Base-by-base conservation (phyloP, 2,888 invertebrate genomes). In the Morinoia aosen region DNA sequence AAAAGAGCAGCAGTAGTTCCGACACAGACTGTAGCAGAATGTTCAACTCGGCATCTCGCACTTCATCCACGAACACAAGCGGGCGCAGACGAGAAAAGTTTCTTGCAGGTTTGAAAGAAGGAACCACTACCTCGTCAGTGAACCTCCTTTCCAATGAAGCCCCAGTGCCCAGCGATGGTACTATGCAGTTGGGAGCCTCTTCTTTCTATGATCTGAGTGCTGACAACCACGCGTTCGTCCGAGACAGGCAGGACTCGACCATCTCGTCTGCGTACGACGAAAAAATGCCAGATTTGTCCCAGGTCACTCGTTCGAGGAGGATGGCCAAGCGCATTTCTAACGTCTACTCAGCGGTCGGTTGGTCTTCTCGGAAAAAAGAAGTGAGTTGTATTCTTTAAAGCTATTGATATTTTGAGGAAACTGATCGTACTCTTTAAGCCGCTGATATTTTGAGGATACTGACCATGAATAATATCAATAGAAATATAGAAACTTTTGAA, bases 11-110 rank as follows among this genome's bases (percentile, higher is more conserved):
- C 90, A 90, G 90, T 19, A 90, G 90, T 33, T 90, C 90, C 90
- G 90, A 90, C 16, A 48, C 39, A 11, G 90, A 90, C 40, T 39
- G 39, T 39, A 90, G 40, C 40, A 39, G 16, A 90, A 90, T 16
- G 16, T 40, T 90, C 16, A 48, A 19, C 90, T 40, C 90, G 33
- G 8, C 48, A 14, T 90, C 90, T 39, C 39, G 90, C 19, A 40
- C 90, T 39, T 90, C 90, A 40, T 90, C 90, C 12, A 40, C 90
- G 39, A 39, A 48, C 39, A 16, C 90, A 14, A 90, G 90, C 39
- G 90, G 48, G 12, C 90, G 90, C 90, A 90, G 40, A 39, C 90
- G 90, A 90, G 90, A 90, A 90, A 90, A 90, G 40, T 90, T 90
- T 39, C 48, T 90, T 16, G 14, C 90, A 39, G 90, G 48, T 33